phyloP scores from a whole-genome alignment of 2,113 vertebrate genomes.

The Rhinolophus ferrumequinum region DNA sequence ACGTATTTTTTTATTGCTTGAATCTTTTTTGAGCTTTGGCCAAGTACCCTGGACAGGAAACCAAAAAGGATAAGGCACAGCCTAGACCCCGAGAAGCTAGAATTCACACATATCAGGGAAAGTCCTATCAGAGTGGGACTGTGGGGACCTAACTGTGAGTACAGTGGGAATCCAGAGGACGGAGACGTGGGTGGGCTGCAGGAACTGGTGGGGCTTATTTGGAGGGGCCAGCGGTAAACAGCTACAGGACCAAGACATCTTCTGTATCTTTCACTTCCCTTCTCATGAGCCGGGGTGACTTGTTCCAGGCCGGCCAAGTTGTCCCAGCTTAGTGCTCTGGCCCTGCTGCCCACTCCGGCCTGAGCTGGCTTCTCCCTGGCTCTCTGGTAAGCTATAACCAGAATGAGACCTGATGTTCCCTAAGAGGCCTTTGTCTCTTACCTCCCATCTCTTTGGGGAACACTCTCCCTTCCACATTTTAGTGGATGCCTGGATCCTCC shows the following conservation, averaged over 20 bases:
- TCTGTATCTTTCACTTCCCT: not conserved
- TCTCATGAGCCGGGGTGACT: not conserved
- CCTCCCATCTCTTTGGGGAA: not conserved
- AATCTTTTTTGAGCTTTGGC: not conserved
- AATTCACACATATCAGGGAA: not conserved
- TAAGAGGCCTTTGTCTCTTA: not conserved
- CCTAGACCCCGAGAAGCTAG: not conserved
- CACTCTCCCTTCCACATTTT: not conserved
- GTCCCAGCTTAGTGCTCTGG: not conserved
- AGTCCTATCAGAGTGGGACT: not conserved
- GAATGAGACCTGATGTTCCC: accelerated
- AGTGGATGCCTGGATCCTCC: not conserved
- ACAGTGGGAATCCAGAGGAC: accelerated
- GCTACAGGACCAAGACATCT: not conserved
- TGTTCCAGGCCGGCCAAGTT: accelerated
- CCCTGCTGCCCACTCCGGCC: not conserved
- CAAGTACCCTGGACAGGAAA: not conserved
- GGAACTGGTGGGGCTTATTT: not conserved
- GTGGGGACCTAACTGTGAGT: not conserved
- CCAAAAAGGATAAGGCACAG: not conserved
- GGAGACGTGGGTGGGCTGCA: accelerated
- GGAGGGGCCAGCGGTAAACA: not conserved
- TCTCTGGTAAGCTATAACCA: not conserved
- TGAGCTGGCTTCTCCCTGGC: not conserved
- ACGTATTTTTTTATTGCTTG: not conserved